A percentile compares a stretch with the other conserved stretches of the same genome.
These are phyloP conservation scores for Rutilus rutilus DNA, from an alignment of 2,113 vertebrate genomes.

Conservation along the genomic window DNA sequence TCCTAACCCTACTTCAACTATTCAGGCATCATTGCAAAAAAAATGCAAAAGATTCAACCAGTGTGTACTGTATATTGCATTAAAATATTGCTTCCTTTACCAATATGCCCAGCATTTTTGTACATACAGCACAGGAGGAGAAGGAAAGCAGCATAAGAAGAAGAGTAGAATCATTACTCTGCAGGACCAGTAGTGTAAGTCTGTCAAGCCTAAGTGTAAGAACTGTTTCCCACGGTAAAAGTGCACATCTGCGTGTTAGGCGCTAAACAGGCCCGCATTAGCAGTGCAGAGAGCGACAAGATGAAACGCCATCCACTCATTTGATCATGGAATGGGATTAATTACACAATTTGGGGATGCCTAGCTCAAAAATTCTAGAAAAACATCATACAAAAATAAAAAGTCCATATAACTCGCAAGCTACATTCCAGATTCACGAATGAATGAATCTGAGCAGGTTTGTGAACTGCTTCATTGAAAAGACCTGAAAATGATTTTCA, in stretches of 20 bases:
- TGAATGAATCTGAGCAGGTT: neutral
- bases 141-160: neutral
- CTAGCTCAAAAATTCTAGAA: neutral
- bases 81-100: no score
- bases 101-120: neutral
- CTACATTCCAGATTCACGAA: neutral
- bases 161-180: neutral
- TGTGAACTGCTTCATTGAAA: neutral
- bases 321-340: neutral
- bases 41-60: neutral
- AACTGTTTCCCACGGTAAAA: neutral
- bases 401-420: neutral
- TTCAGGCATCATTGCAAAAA: neutral
- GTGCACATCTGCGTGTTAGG: neutral
- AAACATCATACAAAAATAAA: neutral
- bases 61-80: neutral
- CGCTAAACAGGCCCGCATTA: neutral
- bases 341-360: neutral
- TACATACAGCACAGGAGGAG: neutral
- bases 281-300: neutral
- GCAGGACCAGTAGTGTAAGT: slow-evolving; percentile 35
- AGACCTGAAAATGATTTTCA: neutral
- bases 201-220: neutral
- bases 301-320: neutral
- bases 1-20: neutral